Conservation (phyloP, 2,888 invertebrate species). For the Synergus umbraculus region DNA sequence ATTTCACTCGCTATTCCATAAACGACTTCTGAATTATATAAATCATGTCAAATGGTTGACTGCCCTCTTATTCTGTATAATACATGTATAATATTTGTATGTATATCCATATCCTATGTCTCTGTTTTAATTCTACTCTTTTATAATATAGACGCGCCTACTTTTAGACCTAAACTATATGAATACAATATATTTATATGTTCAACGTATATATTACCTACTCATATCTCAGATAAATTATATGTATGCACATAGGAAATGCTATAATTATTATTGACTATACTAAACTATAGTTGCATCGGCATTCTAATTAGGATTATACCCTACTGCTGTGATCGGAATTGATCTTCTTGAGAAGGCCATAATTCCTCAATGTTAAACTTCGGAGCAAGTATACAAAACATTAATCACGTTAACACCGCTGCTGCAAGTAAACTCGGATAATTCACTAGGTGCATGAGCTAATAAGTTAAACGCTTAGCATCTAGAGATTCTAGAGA, state of each 20-base stretch:
- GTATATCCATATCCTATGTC: no score
- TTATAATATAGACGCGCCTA: no score
- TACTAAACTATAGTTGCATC: not conserved
- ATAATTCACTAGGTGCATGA: constrained; percentile 21
- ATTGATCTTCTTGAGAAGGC: constrained; percentile 22
- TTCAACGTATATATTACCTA: no score
- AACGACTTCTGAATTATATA: not conserved
- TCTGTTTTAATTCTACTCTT: no score
- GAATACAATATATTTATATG: not conserved
- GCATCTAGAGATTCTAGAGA: not conserved
- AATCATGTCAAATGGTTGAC: constrained; percentile 1
- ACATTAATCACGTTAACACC: constrained; percentile 25
- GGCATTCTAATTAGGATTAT: not conserved
- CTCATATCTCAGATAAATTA: no score
- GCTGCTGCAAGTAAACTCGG: constrained; percentile 1
- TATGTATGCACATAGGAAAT: not conserved
- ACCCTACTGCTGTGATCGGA: not conserved
- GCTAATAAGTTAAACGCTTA: constrained; percentile 17
- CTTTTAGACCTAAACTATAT: not conserved
- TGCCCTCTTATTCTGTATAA: constrained; percentile 1
- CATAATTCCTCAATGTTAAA: constrained; percentile 24
- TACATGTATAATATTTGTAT: no score
- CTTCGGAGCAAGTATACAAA: not conserved
- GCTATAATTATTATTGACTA: not conserved
- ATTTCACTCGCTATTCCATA: not conserved